Conservation (phyloP, 2,113 vertebrate species). For the Zosterops pallidus region DNA sequence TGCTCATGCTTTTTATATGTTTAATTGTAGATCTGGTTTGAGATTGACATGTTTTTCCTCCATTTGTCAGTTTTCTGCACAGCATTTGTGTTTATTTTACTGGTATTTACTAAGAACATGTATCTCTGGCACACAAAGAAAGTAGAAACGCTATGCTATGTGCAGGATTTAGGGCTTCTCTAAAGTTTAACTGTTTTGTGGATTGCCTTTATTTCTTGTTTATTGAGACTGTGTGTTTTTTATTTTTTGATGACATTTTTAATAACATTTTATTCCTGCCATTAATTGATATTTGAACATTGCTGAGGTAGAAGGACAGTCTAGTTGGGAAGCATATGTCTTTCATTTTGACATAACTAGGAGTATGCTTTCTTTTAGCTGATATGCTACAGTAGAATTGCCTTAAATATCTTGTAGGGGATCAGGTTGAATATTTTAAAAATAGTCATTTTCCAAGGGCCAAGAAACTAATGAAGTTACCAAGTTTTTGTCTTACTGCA, state of each 20-base stretch:
- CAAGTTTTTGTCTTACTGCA: neutral
- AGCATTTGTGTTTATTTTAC: conserved; percentile 35
- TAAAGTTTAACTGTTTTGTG: neutral
- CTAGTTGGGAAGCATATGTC: neutral
- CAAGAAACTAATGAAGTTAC: neutral
- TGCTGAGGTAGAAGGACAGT: neutral
- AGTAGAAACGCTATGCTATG: neutral
- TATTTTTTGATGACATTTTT: neutral
- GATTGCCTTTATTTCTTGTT: neutral
- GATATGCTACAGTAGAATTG: neutral
- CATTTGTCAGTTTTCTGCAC: conserved; percentile 2
- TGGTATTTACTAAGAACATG: neutral
- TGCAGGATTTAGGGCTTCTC: neutral
- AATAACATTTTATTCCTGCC: neutral
- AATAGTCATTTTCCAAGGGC: neutral
- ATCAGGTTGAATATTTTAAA: neutral
- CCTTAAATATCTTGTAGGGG: neutral
- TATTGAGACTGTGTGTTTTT: neutral
- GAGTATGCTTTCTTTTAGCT: neutral
- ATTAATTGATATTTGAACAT: neutral
- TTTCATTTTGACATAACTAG: neutral
- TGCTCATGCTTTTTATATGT: conserved; percentile 10
- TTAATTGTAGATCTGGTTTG: conserved; percentile 37
- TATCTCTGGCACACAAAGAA: neutral
- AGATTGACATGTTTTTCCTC: conserved; percentile 44